Conservation (phyloP, 2,113 vertebrate genomes). For the Penelope pileata region DNA sequence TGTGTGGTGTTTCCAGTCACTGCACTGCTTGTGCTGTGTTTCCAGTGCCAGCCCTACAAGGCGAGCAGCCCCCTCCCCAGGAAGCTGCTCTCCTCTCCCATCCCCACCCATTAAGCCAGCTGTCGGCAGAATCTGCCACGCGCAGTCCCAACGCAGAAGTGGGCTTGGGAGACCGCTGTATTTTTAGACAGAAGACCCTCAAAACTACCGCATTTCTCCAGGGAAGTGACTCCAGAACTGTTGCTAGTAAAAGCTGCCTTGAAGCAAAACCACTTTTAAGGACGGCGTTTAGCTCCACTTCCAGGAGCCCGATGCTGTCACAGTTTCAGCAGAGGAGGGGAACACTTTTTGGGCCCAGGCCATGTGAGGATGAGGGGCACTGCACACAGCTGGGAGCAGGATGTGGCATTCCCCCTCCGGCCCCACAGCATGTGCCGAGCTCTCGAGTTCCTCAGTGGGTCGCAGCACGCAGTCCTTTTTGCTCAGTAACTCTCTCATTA, state of each 20-base stretch:
- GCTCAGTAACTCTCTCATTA: conserved; percentile 66
- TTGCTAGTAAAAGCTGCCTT: conserved; percentile 9
- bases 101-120: conserved; percentile 51
- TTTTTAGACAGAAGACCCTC: conserved; percentile 25
- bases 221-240: conserved; percentile 15
- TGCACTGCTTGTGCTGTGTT: not conserved
- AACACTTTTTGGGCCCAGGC: too few species aligned
- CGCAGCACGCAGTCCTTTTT: conserved; percentile 47
- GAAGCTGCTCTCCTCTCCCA: conserved; percentile 33
- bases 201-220: not conserved
- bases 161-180: conserved; percentile 8
- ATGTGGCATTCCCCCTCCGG: conserved; percentile 7
- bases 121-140: not conserved
- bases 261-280: not conserved
- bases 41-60: not conserved
- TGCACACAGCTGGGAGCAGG: too few species aligned
- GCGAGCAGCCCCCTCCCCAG: not conserved
- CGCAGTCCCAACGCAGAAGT: not conserved
- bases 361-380: too few species aligned
- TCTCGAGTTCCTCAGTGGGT: conserved; percentile 52
- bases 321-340: not conserved
- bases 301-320: not conserved
- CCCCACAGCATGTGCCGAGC: not conserved
- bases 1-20: not conserved
- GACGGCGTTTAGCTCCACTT: not conserved